Evolutionary conservation across 2,113 vertebrate species (phyloP).

Genomic region (Centropus unirufus): DNA sequence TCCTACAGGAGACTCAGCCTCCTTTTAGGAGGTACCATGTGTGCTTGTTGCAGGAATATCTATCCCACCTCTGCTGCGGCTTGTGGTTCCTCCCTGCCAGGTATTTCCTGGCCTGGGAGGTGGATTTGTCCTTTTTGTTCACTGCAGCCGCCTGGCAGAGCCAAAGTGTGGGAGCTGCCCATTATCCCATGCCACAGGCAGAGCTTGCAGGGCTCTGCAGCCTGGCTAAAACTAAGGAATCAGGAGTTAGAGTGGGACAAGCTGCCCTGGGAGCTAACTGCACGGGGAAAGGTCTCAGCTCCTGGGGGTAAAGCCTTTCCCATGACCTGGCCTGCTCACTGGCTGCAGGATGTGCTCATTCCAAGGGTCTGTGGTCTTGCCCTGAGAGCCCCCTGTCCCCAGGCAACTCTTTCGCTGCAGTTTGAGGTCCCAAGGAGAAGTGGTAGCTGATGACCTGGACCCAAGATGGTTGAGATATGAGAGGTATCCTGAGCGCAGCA

Average conservation of each 20-base stretch:
- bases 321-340: rapidly evolving
- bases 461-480: background rate
- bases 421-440: background rate
- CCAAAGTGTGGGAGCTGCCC: background rate
- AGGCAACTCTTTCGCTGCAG: background rate
- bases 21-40: background rate
- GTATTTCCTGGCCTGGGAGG: background rate
- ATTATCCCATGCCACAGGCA: rapidly evolving
- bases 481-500: background rate
- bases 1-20: background rate
- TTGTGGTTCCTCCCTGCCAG: background rate
- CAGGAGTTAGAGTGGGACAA: background rate
- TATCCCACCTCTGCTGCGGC: background rate
- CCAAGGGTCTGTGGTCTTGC: background rate
- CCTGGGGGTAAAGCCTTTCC: background rate
- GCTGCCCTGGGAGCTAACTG: background rate
- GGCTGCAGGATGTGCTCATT: background rate
- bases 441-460: background rate
- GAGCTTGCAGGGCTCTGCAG: no score
- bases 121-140: background rate
- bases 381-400: background rate
- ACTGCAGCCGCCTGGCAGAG: background rate
- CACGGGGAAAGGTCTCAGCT: background rate
- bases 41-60: background rate
- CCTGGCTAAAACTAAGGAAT: no score